Conservation (phyloP, 2,888 invertebrate genomes). For the Mimachlamys varia region DNA sequence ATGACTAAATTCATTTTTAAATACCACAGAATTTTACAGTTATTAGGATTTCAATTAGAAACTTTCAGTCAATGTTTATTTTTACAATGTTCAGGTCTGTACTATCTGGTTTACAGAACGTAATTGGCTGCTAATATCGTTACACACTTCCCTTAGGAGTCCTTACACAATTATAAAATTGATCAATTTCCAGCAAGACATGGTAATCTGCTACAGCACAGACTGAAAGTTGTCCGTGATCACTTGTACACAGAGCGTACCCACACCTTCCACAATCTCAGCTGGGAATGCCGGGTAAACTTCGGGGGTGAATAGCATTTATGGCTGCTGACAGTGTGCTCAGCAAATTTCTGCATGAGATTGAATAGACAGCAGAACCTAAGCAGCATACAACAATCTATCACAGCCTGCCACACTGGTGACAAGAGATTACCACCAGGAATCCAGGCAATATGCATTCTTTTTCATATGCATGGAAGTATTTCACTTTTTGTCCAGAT, state of each 20-base stretch:
- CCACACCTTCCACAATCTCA: not conserved
- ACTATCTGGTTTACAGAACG: not conserved
- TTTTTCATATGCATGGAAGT: not conserved
- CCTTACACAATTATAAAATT: slow-evolving; percentile 11
- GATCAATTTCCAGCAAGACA: slow-evolving; percentile 13
- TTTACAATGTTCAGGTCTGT: not conserved
- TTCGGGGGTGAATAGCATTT: not conserved
- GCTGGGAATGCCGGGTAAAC: not conserved
- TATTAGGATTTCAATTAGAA: not conserved
- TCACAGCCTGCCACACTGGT: not conserved
- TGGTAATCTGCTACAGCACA: not conserved
- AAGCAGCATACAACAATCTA: not conserved
- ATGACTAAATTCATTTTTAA: not conserved
- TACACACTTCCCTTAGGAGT: not conserved
- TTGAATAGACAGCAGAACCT: not conserved
- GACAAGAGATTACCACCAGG: not conserved
- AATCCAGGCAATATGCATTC: not conserved
- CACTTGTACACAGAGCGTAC: not conserved
- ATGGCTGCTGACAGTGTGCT: not conserved
- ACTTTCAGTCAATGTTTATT: not conserved
- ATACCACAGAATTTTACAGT: not conserved
- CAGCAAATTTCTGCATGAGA: not conserved
- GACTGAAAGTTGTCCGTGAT: not conserved
- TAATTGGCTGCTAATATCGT: not conserved
- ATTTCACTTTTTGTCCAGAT: not conserved